These are phyloP conservation scores for Rhinoderma darwinii DNA, from an alignment of 2,113 vertebrate genomes.

Conservation along the genomic window DNA sequence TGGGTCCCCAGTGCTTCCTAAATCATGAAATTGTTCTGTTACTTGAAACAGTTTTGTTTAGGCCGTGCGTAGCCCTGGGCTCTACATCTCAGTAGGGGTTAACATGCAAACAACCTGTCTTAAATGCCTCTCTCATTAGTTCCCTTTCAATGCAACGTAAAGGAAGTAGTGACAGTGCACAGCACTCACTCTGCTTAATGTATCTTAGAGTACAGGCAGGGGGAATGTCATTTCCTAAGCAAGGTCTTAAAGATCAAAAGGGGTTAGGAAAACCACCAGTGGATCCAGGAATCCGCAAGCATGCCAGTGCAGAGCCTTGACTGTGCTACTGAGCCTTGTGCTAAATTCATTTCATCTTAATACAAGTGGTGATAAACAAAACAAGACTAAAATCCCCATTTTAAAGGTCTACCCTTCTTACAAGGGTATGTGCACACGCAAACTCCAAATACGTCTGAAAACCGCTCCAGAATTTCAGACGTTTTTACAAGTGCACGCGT, in stretches of 20 bases:
- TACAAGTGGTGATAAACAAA: neutral
- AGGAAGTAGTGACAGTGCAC: constrained; percentile 70
- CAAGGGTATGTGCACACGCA: too few species aligned
- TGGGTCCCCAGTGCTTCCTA: neutral
- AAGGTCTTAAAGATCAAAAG: constrained; percentile 72
- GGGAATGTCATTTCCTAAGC: constrained; percentile 78
- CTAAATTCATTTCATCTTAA: constrained; percentile 74
- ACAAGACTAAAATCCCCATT: neutral
- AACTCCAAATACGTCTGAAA: too few species aligned
- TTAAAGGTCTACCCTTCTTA: neutral
- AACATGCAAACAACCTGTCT: constrained; percentile 73
- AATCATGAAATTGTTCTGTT: neutral
- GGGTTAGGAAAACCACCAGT: constrained; percentile 67
- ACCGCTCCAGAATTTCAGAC: too few species aligned
- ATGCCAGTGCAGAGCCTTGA: constrained; percentile 67
- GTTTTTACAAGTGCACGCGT: too few species aligned
- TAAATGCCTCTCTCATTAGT: constrained; percentile 64
- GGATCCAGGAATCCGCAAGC: constrained; percentile 69
- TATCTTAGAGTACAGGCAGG: constrained; percentile 76
- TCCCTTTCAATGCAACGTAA: constrained; percentile 58
- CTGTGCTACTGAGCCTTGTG: constrained; percentile 34
- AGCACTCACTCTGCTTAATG: constrained; percentile 74
- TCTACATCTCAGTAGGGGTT: neutral
- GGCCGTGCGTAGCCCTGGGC: neutral
- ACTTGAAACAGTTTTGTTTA: neutral